Base-by-base conservation (phyloP, 2,888 invertebrate species). In the Heterodera filipjevi region DNA sequence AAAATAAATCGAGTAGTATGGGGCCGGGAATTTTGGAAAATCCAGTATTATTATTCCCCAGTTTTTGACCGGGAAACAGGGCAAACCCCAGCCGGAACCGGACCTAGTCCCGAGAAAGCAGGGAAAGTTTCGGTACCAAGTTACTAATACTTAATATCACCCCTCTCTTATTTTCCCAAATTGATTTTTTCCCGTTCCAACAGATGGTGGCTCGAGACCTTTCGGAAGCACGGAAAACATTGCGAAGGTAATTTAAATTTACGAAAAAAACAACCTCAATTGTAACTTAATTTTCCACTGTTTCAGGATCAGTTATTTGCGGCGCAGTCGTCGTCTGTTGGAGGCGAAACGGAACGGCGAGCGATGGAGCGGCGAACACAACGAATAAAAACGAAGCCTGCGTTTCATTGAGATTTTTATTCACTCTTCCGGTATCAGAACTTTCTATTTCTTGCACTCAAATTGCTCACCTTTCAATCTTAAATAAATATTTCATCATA, bases 241-340 rank as follows among this genome's bases (percentile, higher is more conserved):
- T 75, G 44, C 75, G 59, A 33, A 44, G 75, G 59, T 59, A 14
- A 27, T 8, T 27, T 22, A 14, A 53, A 53, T 53, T 53, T 49
- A 1, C 6, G 39, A 39, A n/a, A n/a, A n/a, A n/a, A n/a, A n/a
- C n/a, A n/a, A n/a, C n/a, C n/a, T n/a, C 39, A 39, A 19, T 53
- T 53, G 6, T 53, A 22, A 53, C 2, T 53, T 3, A 22, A 5
- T 53, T 16, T 22, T 53, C 3, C 6, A 53, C 27, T 59, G 59
- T 10, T 2, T 59, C 53, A 59, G 59, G n/a, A 59, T 75, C 44
- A 75, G 68, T 22, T 75, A 53, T 75, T 75, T 75, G 59, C 46
- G 75, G n/a, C 53, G 68, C 66, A 75, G 75, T 35, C 53, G 64
- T 27, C 53, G 32, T 59, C 35, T 75, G 46, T 32, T 75, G 53